These are phyloP conservation scores for Drosophila ezoana DNA, from an alignment of 2,888 invertebrate genomes.

Conservation along the genomic window DNA sequence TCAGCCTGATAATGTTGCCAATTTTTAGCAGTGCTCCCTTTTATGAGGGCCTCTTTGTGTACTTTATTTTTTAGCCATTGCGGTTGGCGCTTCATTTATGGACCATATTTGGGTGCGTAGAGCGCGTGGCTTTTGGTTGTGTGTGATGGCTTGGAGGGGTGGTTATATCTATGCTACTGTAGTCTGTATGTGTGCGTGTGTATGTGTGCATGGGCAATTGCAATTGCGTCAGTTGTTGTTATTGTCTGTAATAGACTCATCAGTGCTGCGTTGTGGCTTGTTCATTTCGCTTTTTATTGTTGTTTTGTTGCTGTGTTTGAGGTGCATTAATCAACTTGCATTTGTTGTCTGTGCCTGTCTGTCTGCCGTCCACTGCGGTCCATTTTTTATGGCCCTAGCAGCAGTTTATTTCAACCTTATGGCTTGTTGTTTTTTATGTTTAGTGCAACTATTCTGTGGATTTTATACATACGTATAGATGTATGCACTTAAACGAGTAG, in stretches of 20 bases:
- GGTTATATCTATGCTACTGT: constrained; percentile 5
- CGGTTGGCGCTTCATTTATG: constrained; percentile 63
- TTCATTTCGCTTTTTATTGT: constrained; percentile 57
- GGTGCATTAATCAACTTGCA: constrained; percentile 75
- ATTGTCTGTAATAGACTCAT: constrained; percentile 73
- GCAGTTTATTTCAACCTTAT: constrained; percentile 23
- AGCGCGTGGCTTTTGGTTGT: constrained; percentile 34
- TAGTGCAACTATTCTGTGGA: constrained; percentile 10
- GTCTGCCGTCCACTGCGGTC: constrained; percentile 20
- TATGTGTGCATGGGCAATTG: constrained; percentile 33
- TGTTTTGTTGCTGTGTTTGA: constrained; percentile 48
- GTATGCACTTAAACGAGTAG: not conserved
- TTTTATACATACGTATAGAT: not conserved
- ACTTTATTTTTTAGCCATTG: constrained; percentile 76
- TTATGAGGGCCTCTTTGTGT: constrained; percentile 52
- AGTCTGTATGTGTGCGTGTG: too few relatives aligned
- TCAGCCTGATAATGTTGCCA: constrained; percentile 67
- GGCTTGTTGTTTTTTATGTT: constrained; percentile 26
- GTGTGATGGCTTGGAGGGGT: constrained; percentile 41
- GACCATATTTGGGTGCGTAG: constrained; percentile 60
- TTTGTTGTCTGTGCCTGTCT: constrained; percentile 40
- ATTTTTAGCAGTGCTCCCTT: constrained; percentile 62
- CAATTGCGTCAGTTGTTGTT: constrained; percentile 63
- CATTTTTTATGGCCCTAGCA: constrained; percentile 53
- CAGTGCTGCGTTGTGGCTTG: constrained; percentile 55